These are phyloP conservation scores for Caenorhabditis imperialis DNA, from an alignment of 2,888 invertebrate genomes.

Conservation along the genomic window DNA sequence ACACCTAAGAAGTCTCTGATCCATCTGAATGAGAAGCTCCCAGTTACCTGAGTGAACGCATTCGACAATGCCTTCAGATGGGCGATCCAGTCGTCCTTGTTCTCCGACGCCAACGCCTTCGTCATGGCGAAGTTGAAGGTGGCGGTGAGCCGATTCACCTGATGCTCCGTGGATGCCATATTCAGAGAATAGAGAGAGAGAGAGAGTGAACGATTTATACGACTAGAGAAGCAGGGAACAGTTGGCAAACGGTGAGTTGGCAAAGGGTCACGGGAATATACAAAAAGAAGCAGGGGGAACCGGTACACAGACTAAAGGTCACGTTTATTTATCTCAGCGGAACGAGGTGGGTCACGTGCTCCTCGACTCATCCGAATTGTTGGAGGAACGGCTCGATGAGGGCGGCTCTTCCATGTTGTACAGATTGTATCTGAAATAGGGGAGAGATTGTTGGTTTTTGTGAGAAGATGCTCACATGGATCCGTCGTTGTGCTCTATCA, in stretches of 20 bases:
- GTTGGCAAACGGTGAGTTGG: background rate
- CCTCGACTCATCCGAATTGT: slow-evolving; percentile 56
- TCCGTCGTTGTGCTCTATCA: slow-evolving; percentile 73
- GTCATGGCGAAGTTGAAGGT: slow-evolving; percentile 28
- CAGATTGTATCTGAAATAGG: slow-evolving; percentile 57
- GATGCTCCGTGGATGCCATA: background rate
- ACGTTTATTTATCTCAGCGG: background rate
- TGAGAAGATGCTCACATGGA: slow-evolving; percentile 56
- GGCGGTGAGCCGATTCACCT: slow-evolving; percentile 26
- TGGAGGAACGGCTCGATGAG: slow-evolving; percentile 54
- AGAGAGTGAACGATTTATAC: background rate
- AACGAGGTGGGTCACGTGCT: slow-evolving; percentile 21
- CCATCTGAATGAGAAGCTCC: too few species aligned
- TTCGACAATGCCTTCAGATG: slow-evolving; percentile 35
- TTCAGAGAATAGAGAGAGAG: background rate
- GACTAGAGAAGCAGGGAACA: background rate
- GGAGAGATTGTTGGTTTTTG: background rate
- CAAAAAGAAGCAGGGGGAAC: slow-evolving; percentile 5
- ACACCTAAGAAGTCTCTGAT: slow-evolving; percentile 21
- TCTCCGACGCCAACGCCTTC: slow-evolving; percentile 20
- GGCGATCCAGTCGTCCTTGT: slow-evolving; percentile 24
- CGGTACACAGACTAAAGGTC: background rate
- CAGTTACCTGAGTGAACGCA: slow-evolving; percentile 42
- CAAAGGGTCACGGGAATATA: slow-evolving; percentile 33
- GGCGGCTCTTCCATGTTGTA: slow-evolving; percentile 62